phyloP scores from a whole-genome alignment of 1,140 invertebrate genomes.

The Meloidogyne chitwoodi region DNA sequence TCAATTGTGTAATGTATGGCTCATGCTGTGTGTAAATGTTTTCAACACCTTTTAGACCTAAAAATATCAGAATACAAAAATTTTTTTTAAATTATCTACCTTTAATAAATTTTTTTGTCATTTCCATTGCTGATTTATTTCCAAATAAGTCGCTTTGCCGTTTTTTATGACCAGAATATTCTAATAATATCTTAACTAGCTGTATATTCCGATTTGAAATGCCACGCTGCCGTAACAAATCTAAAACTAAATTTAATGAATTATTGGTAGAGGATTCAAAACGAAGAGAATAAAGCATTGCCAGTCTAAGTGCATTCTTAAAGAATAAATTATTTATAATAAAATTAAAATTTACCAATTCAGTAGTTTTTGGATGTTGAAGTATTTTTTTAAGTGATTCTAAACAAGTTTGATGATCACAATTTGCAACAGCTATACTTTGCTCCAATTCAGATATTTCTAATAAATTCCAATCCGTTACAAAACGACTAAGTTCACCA shows the following conservation, averaged over 20 bases:
- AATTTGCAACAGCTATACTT: constrained; percentile 77
- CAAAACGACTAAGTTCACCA: constrained; percentile 82
- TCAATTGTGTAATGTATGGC: constrained; percentile 48
- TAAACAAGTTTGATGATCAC: constrained; percentile 81
- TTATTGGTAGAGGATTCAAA: constrained; percentile 76
- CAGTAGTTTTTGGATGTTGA: constrained; percentile 48
- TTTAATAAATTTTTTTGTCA: constrained; percentile 58
- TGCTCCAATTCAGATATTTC: constrained; percentile 94
- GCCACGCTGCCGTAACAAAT: constrained; percentile 30
- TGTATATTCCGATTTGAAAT: constrained; percentile 33
- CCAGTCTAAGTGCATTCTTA: constrained; percentile 79
- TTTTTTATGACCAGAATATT: constrained; percentile 42
- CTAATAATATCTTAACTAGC: constrained; percentile 35
- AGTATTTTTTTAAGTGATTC: constrained; percentile 44
- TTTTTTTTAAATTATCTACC: constrained; percentile 18
- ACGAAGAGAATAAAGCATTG: constrained; percentile 84
- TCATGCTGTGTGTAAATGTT: constrained; percentile 60
- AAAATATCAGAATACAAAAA: constrained; percentile 7
- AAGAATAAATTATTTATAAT: constrained; percentile 36
- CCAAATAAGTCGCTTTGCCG: constrained; percentile 55
- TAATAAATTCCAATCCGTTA: constrained; percentile 74
- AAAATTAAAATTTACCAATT: constrained; percentile 36
- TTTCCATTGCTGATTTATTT: constrained; percentile 54
- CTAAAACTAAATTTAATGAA: constrained; percentile 64
- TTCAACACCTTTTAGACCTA: constrained; percentile 56